phyloP scores from a whole-genome alignment of 2,888 invertebrate genomes.

The Ochropleura plecta region DNA sequence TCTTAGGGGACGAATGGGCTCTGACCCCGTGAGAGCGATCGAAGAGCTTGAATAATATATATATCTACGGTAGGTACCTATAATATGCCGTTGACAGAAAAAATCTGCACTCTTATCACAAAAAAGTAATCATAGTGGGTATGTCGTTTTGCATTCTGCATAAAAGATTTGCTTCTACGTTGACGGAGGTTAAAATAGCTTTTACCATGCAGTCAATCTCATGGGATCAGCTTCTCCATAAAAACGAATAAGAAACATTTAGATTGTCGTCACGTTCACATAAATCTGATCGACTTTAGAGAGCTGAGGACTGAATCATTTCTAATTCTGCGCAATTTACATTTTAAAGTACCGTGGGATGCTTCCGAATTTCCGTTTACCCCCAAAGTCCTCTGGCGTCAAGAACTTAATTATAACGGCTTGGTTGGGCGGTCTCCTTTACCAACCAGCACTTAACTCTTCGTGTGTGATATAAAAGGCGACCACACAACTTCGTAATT shows the following conservation, averaged over 20 bases:
- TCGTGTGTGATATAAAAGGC: slow-evolving; percentile 57
- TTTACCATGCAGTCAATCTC: background rate
- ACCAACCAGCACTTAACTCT: slow-evolving; percentile 42
- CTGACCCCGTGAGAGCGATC: background rate
- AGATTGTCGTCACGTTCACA: slow-evolving; percentile 46
- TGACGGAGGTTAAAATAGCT: background rate
- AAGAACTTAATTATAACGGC: slow-evolving; percentile 58
- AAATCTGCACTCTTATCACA: background rate
- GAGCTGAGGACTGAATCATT: slow-evolving; percentile 39
- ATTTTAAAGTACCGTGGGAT: slow-evolving; percentile 50
- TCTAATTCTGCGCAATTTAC: slow-evolving; percentile 57
- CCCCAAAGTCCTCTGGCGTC: slow-evolving; percentile 44
- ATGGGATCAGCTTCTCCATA: slow-evolving; percentile 1
- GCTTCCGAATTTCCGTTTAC: slow-evolving; percentile 37
- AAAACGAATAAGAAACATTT: slow-evolving; percentile 32
- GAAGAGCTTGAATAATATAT: slow-evolving; percentile 9
- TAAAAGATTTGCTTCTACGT: background rate
- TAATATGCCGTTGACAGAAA: background rate
- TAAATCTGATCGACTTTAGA: slow-evolving; percentile 50
- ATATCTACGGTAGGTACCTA: background rate
- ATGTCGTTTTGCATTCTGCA: background rate
- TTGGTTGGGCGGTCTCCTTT: slow-evolving; percentile 33
- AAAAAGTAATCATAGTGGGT: background rate
- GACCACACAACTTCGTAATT: slow-evolving; percentile 56
- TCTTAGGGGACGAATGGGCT: too few species aligned